Conservation (phyloP, 1,140 invertebrate genomes). For the Drosophila sechellia region DNA sequence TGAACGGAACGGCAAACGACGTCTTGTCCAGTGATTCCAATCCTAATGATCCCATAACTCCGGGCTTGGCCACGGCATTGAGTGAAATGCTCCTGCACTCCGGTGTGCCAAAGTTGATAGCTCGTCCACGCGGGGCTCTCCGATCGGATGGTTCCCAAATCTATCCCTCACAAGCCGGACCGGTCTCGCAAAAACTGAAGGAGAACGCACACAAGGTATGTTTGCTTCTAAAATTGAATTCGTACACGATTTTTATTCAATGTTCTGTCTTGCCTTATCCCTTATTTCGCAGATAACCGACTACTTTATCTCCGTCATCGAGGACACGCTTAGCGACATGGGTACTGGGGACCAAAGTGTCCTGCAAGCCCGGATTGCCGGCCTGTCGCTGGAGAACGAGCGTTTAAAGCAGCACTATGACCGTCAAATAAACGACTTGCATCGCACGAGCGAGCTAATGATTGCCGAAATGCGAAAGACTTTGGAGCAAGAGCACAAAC, state of each 20-base stretch:
- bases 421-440: slow-evolving; percentile 85
- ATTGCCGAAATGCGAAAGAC: slow-evolving; percentile 87
- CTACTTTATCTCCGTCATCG: slow-evolving; percentile 86
- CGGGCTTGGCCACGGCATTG: slow-evolving; percentile 69
- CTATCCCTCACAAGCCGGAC: slow-evolving; percentile 84
- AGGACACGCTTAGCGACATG: slow-evolving; percentile 87
- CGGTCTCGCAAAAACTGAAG: slow-evolving; percentile 82
- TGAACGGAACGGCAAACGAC: slow-evolving; percentile 56
- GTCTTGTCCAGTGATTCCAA: slow-evolving; percentile 27
- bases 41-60: slow-evolving; percentile 57
- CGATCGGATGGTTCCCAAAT: slow-evolving; percentile 78
- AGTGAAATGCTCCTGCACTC: slow-evolving; percentile 77
- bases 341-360: slow-evolving; percentile 80
- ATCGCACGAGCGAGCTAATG: slow-evolving; percentile 84
- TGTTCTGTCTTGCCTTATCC: background rate
- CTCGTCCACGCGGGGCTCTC: slow-evolving; percentile 82
- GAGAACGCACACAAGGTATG: slow-evolving; percentile 85
- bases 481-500: slow-evolving; percentile 88
- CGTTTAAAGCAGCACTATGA: slow-evolving; percentile 86
- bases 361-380: slow-evolving; percentile 86
- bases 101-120: slow-evolving; percentile 84
- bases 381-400: slow-evolving; percentile 88
- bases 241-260: too few relatives aligned
- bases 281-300: slow-evolving; percentile 83
- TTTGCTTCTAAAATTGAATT: background rate